phyloP scores from a whole-genome alignment of 2,888 invertebrate genomes.

The Mycogona germanica region DNA sequence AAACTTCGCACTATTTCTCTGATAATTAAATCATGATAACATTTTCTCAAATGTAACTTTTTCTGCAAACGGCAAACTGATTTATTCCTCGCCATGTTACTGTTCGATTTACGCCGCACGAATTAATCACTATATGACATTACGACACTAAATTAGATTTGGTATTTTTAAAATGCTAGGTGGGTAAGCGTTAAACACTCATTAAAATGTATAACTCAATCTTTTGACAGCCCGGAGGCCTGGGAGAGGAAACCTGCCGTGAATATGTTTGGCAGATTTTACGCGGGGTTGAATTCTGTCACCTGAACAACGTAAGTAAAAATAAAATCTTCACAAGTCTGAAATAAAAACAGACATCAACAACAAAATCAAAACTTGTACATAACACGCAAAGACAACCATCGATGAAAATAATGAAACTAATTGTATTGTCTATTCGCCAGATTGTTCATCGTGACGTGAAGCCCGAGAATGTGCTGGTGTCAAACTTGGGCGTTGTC shows the following conservation, averaged over 20 bases:
- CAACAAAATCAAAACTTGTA: background rate
- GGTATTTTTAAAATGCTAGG: too few species aligned
- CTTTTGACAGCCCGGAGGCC: slow-evolving; percentile 47
- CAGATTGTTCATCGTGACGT: slow-evolving; percentile 55
- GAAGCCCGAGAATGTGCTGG: slow-evolving; percentile 78
- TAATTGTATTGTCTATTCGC: background rate
- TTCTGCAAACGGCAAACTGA: too few species aligned
- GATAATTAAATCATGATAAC: too few species aligned
- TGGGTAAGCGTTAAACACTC: too few species aligned
- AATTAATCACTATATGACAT: too few species aligned
- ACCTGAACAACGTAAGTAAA: slow-evolving; percentile 61
- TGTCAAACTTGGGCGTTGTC: slow-evolving; percentile 63
- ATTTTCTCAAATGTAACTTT: too few species aligned
- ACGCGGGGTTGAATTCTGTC: slow-evolving; percentile 69
- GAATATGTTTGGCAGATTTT: slow-evolving; percentile 68
- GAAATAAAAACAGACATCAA: background rate
- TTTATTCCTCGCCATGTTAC: too few species aligned
- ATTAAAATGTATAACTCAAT: too few species aligned
- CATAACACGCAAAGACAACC: background rate
- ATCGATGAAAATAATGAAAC: background rate
- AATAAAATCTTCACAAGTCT: too few species aligned
- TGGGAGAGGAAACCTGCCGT: slow-evolving; percentile 58
- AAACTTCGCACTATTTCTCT: too few species aligned
- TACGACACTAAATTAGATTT: too few species aligned
- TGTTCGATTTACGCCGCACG: too few species aligned